Percentiles rank a stretch among this genome's conserved stretches.
These are phyloP conservation scores for Protonemura montana DNA, from an alignment of 2,888 invertebrate genomes.

Conservation along the genomic window DNA sequence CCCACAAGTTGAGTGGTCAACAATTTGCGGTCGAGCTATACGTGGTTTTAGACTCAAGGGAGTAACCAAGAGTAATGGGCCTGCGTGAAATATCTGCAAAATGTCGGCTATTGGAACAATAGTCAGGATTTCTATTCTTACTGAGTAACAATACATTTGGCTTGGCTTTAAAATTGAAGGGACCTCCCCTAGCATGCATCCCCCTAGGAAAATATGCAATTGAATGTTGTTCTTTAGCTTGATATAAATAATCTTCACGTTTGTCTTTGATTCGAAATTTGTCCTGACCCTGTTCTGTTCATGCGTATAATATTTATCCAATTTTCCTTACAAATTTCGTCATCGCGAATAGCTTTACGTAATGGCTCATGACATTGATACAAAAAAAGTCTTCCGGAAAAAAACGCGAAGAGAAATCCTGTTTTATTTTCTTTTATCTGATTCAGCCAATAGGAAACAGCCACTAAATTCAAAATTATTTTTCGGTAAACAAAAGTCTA, in stretches of 20 bases:
- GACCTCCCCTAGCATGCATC: background rate
- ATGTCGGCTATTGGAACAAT: constrained; percentile 18
- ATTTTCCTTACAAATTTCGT: background rate
- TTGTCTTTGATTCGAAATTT: background rate
- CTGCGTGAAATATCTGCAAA: background rate
- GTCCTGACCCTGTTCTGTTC: background rate
- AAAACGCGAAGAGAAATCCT: background rate
- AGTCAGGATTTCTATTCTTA: constrained; percentile 21
- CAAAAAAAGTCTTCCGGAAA: background rate
- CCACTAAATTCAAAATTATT: background rate
- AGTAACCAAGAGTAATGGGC: background rate
- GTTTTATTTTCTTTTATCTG: background rate
- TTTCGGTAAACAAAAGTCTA: background rate
- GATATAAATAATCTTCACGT: background rate
- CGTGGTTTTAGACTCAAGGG: background rate
- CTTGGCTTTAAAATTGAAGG: background rate
- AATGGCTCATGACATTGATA: background rate
- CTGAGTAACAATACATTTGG: constrained; percentile 16
- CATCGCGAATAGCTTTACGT: background rate
- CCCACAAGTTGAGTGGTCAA: constrained; percentile 8
- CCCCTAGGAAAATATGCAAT: constrained; percentile 9
- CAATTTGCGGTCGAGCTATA: constrained; percentile 17
- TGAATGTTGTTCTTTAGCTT: background rate
- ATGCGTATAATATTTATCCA: background rate
- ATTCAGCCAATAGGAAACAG: background rate